Conservation (phyloP, 2,113 vertebrate species). For the Cynoglossus semilaevis region DNA sequence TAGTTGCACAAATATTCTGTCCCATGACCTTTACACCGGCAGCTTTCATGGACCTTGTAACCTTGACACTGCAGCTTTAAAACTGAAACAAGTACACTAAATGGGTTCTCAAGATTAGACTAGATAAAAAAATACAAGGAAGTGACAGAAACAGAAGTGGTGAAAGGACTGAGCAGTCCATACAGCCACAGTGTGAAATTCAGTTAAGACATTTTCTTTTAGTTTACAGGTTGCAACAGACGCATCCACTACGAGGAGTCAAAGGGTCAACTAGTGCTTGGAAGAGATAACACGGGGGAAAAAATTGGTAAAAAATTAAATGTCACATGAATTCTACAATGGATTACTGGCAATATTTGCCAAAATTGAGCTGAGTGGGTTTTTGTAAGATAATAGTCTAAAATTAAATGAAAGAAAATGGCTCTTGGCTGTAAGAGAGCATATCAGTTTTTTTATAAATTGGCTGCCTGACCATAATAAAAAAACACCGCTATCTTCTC, state of each 20-base stretch:
- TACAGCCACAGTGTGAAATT: constrained; percentile 11
- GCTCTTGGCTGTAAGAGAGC: background rate
- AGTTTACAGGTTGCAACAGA: background rate
- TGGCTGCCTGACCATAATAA: background rate
- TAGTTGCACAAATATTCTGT: constrained; percentile 9
- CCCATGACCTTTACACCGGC: background rate
- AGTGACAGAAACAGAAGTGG: constrained; percentile 20
- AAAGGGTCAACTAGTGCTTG: too few relatives aligned
- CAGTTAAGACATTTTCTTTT: background rate
- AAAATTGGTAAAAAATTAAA: too few relatives aligned
- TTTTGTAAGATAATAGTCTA: too few relatives aligned
- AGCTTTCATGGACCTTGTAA: background rate
- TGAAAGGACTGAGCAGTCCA: constrained; percentile 2
- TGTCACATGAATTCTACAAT: too few relatives aligned
- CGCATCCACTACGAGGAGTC: too few relatives aligned
- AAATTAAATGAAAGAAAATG: background rate
- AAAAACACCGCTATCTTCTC: background rate
- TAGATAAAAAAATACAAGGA: constrained; percentile 25
- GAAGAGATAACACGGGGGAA: too few relatives aligned
- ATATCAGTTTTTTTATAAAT: background rate
- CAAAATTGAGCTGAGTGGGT: too few relatives aligned
- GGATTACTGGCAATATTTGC: too few relatives aligned
- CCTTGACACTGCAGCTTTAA: background rate
- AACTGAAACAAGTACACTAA: constrained; percentile 15
- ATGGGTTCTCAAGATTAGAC: background rate